Percentiles rank a stretch among this genome's conserved stretches.
Conservation (phyloP, 2,113 vertebrate species). For the Nansenia antarctica region DNA sequence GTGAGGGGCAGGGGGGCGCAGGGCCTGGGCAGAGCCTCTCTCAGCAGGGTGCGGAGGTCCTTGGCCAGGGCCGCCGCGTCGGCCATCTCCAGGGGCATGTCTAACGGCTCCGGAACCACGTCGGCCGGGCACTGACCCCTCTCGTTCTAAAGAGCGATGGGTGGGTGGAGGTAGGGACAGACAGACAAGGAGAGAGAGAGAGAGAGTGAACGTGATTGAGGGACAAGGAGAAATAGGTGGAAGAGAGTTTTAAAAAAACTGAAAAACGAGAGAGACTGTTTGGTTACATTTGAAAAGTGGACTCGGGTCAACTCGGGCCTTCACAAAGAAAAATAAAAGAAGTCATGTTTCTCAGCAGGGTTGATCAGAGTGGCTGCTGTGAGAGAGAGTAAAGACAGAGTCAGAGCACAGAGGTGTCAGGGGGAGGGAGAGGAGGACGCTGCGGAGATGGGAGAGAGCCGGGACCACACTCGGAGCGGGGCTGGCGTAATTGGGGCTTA, state of each 20-base stretch:
- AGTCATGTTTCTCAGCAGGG: too few species aligned
- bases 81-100: slow-evolving; percentile 94
- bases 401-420: slow-evolving; percentile 9
- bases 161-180: not conserved
- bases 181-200: not conserved
- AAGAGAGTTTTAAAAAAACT: not conserved
- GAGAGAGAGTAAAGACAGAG: slow-evolving; percentile 17
- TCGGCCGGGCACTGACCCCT: slow-evolving; percentile 88
- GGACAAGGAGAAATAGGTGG: not conserved
- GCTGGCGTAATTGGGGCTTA: slow-evolving; percentile 31
- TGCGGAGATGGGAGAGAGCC: slow-evolving; percentile 32
- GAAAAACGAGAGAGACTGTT: too few species aligned
- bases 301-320: too few species aligned
- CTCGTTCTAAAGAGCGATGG: slow-evolving; percentile 80
- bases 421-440: slow-evolving; percentile 16
- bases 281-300: too few species aligned
- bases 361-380: too few species aligned
- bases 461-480: slow-evolving; percentile 18
- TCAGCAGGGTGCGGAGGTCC: slow-evolving; percentile 84
- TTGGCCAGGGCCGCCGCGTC: slow-evolving; percentile 89
- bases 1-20: slow-evolving; percentile 74
- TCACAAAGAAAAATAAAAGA: too few species aligned
- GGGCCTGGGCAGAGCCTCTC: slow-evolving; percentile 79
- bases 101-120: slow-evolving; percentile 91
- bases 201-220: not conserved